These are phyloP conservation scores for Microcebus murinus DNA, from an alignment of 2,113 vertebrate genomes.

Conservation along the genomic window DNA sequence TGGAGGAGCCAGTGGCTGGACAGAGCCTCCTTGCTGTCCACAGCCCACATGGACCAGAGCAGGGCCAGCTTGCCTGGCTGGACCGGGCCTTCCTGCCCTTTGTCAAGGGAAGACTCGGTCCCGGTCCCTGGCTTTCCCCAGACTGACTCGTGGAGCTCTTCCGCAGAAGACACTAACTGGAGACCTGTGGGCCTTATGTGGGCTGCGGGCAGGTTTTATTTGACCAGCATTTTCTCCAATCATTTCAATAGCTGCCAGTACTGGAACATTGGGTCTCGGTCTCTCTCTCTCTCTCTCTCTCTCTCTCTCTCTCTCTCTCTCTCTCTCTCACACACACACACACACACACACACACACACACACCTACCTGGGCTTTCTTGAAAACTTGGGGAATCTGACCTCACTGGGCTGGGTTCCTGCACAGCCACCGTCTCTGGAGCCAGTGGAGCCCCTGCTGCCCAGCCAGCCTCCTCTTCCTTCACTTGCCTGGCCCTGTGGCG, in stretches of 20 bases:
- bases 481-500: background rate
- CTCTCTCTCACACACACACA: background rate
- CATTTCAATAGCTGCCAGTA: background rate
- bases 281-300: too few relatives aligned
- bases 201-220: background rate
- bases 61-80: background rate
- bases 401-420: background rate
- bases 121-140: background rate
- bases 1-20: background rate
- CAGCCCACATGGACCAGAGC: accelerated
- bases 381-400: background rate
- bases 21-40: accelerated
- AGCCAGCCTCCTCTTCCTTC: background rate
- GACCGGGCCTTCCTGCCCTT: background rate
- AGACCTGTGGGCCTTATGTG: background rate
- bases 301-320: too few relatives aligned
- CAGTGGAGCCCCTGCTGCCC: background rate
- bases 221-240: background rate
- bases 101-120: accelerated
- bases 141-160: background rate
- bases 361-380: background rate
- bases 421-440: background rate
- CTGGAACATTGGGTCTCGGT: background rate
- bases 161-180: background rate
- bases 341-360: background rate